Base-by-base conservation (phyloP, 2,888 invertebrate genomes). In the Strigamia transsilvanica region DNA sequence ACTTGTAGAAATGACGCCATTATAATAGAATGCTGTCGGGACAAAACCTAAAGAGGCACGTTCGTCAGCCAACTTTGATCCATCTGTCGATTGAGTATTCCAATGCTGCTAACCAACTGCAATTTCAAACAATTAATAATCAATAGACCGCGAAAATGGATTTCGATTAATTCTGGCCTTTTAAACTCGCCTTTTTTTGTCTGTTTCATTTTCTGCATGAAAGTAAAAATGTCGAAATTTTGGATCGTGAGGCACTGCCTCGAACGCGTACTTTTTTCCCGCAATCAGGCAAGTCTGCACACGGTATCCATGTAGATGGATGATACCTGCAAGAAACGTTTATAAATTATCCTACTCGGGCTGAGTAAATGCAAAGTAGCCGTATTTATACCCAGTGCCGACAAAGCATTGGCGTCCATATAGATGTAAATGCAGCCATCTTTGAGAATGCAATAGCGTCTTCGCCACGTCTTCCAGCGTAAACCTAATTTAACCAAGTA, bases 371-470 rank as follows among this genome's bases (percentile, higher is more conserved):
- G 10, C 80, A 80, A 27, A 82, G 15, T 3, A 66, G 84, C 46
- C n/a, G 4, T 13, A 51, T 80, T 46, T 21, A 90, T 89, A 95
- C 97, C 97, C 88, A 96, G 93, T 84, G 97, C 96, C 87, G 91
- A 93, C 87, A 94, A 94, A 86, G 96, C 93, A 87, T 93, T 94
- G 4, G 93, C 93, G 87, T 96, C 96, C 85, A 93, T 93, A 89
- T 96, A 98, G 89, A 97, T 96, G 89, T 96, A 98, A 32, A 98
- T 91, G 85, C 96, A 96, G 73, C 97, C 98, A 88, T 97, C 97
- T 88, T 97, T 98, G 78, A 98, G 91, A 46, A 98, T 94, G 90
- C 97, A 97, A 89, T 96, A 98, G 81, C 96, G 91, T 86, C 94
- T 93, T 83, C 94, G 94, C 97, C 97, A 98, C 23, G 94, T 93